A percentile compares a stretch with the other conserved stretches of the same genome.
phyloP scores from a whole-genome alignment of 2,113 vertebrate species.

The Hippocampus guttulatus region DNA sequence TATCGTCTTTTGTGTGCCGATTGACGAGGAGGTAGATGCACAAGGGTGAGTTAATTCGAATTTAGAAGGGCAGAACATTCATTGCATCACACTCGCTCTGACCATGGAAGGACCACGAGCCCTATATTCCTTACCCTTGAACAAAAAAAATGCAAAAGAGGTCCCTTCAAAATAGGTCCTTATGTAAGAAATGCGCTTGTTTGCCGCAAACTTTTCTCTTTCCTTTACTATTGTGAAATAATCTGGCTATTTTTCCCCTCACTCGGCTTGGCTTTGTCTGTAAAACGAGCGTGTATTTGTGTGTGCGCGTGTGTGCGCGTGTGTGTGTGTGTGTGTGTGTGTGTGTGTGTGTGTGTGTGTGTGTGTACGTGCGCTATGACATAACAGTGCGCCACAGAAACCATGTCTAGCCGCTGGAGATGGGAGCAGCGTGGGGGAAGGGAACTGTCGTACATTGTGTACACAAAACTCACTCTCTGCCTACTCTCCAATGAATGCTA shows the following conservation, averaged over 20 bases:
- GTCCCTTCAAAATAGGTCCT: neutral
- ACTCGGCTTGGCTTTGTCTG: conserved; percentile 42
- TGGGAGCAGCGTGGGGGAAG: conserved; percentile 43
- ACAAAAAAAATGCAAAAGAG: neutral
- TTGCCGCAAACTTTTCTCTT: neutral
- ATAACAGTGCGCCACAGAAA: conserved; percentile 62
- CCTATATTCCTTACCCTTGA: neutral
- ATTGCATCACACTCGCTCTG: neutral
- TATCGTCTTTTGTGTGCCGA: neutral
- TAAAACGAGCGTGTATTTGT: conserved; percentile 33
- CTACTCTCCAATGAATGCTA: conserved; percentile 9
- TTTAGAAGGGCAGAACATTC: neutral
- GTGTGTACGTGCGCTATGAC: conserved; percentile 53
- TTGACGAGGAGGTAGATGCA: neutral
- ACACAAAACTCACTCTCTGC: conserved; percentile 45
- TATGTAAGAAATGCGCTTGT: neutral
- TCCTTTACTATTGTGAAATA: conserved; percentile 4
- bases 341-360: conserved; percentile 25
- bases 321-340: conserved; percentile 15
- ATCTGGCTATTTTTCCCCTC: conserved; percentile 9
- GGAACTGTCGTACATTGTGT: conserved; percentile 54
- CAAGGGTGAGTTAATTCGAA: neutral
- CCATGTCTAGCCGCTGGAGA: conserved; percentile 41
- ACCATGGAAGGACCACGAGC: neutral
- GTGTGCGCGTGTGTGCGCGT: conserved; percentile 10